Base-by-base conservation (phyloP, 2,888 invertebrate species). In the Tetranychus truncatus region DNA sequence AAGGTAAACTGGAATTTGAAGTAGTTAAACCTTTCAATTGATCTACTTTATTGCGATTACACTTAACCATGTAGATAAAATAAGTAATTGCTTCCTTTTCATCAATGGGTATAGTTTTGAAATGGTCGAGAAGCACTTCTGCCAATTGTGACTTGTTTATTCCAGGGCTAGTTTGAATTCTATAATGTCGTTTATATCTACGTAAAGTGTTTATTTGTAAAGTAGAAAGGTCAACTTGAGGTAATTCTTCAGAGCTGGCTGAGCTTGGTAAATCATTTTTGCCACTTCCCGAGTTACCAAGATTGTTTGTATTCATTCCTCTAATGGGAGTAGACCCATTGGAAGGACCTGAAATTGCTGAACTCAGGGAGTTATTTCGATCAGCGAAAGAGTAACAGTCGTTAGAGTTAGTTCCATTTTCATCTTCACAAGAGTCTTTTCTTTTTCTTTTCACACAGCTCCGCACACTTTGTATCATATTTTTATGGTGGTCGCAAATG, bases 401-500 rank as follows among this genome's bases (percentile, higher is more conserved):
- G n/a, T 90, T 91, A 82, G 94, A 94, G 81, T 91, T 92, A 78
- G 92, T 91, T 2, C 81, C 81, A 73, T 81, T 81, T 80, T 95
- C 95, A 80, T 95, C 95, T 81, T 94, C 94, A 72, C 83, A 94
- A 0, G 94, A 94, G 82, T 95, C 95, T 82, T 93, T 92, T 80
- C 92, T 86, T 77, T 94, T 89, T 73, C 84, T 80, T 82, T 94
- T 94, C 6, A 45, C 71, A 20, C 91, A 91, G 11, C 21, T 73
- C 79, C 95, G 87, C n/a, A 94, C 92, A 83, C 91, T 91, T 83
- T 95, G 95, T 80, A 96, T 96, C 34, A 77, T 75, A 82, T 89
- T 89, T 84, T 96, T 96, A 84, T 96, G 96, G 81, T 89, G 89
- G 82, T 96, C 96, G 84, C 96, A 96, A 81, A 96, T 96, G 83